Conservation (phyloP, 2,113 vertebrate genomes). For the Neogobius melanostomus region DNA sequence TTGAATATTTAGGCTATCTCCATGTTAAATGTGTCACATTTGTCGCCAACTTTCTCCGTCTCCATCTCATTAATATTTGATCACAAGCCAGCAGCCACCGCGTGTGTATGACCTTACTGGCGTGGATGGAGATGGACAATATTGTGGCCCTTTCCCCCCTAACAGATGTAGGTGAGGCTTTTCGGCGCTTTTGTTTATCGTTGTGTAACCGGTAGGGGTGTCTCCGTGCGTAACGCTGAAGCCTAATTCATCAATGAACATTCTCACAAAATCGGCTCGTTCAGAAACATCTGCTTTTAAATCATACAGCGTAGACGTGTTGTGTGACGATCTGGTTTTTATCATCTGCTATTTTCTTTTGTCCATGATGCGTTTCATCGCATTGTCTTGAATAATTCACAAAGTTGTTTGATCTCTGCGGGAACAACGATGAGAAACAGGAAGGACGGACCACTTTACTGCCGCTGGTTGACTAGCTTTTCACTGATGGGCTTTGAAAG, state of each 20-base stretch:
- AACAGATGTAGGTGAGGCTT: background rate
- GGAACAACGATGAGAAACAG: conserved; percentile 14
- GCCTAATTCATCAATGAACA: conserved; percentile 63
- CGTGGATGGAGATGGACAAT: background rate
- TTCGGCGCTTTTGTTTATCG: background rate
- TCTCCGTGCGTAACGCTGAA: conserved; percentile 46
- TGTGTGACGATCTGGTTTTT: too few species aligned
- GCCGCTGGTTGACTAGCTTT: conserved; percentile 4
- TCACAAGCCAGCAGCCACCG: background rate
- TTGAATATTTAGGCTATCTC: background rate
- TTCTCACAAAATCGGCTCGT: background rate
- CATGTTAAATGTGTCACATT: background rate
- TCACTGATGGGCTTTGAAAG: background rate
- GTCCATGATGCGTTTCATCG: background rate
- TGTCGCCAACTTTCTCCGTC: conserved; percentile 3
- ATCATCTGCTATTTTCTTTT: conserved; percentile 7
- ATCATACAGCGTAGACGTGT: background rate
- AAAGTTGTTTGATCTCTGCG: conserved; percentile 56
- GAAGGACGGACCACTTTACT: conserved; percentile 8
- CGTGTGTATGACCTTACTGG: background rate
- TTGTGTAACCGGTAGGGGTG: conserved; percentile 54
- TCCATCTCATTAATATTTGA: background rate
- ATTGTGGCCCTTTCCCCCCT: too few species aligned
- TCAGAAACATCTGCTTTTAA: background rate
- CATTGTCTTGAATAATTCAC: conserved; percentile 43